These are phyloP conservation scores for Palythoa grandis DNA, from an alignment of 92 coral and sea anemone species.

Conservation along the genomic window DNA sequence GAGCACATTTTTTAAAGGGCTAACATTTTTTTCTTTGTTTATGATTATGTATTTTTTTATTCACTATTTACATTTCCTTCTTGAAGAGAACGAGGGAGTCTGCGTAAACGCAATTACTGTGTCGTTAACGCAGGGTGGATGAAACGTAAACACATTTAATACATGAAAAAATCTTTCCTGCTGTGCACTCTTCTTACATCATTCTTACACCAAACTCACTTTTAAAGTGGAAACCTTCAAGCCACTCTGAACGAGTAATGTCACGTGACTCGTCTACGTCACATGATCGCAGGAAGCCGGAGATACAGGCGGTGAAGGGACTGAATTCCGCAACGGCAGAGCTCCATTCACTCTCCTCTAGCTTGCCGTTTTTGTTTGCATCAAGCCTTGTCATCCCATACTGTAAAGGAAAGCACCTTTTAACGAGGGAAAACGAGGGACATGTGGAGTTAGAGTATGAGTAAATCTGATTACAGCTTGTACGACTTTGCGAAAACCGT, in stretches of 20 bases:
- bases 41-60: too few species aligned
- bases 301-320: slow-evolving; percentile 9
- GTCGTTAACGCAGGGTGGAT: too few species aligned
- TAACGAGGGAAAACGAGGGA: not conserved
- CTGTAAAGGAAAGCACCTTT: not conserved
- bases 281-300: slow-evolving; percentile 35
- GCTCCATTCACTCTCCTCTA: slow-evolving; percentile 7
- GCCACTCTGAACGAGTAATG: slow-evolving; percentile 33
- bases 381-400: slow-evolving; percentile 14
- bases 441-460: not conserved
- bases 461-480: too few species aligned
- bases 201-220: not conserved
- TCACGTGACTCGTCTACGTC: slow-evolving; percentile 38
- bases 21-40: too few species aligned
- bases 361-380: slow-evolving; percentile 10
- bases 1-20: too few species aligned
- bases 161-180: not conserved
- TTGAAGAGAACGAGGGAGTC: too few species aligned
- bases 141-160: not conserved
- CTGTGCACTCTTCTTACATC: too few species aligned
- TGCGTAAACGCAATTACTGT: too few species aligned
- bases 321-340: not conserved
- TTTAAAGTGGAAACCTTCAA: slow-evolving; percentile 13
- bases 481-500: too few species aligned
- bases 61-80: too few species aligned